phyloP scores from a whole-genome alignment of 2,888 invertebrate genomes.

The Conus canariensis region DNA sequence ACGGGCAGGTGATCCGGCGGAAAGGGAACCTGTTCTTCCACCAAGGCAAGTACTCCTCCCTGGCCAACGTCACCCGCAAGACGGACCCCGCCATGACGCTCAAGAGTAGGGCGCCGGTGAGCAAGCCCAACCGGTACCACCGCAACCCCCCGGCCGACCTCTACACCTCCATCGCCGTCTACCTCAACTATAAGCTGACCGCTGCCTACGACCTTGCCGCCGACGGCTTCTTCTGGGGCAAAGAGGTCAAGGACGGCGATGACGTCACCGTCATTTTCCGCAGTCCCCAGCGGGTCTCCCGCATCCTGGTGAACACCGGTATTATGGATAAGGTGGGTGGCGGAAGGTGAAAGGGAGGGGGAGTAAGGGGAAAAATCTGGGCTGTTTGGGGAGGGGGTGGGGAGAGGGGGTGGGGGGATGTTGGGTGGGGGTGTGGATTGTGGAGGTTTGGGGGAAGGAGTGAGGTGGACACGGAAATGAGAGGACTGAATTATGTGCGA shows the following conservation, averaged over 20 bases:
- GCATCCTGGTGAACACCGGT: constrained; percentile 59
- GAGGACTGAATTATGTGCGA: no score
- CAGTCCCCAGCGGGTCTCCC: constrained; percentile 54
- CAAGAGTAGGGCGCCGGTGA: not conserved
- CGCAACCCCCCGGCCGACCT: constrained; percentile 76
- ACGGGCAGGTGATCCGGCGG: constrained; percentile 7
- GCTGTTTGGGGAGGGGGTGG: not conserved
- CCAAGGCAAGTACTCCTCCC: constrained; percentile 41
- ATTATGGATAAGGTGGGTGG: not conserved
- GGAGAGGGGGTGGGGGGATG: not conserved
- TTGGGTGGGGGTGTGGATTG: not conserved
- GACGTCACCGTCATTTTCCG: constrained; percentile 55
- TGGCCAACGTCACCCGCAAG: constrained; percentile 20
- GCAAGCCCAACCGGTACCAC: not conserved
- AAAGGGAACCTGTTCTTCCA: constrained; percentile 35
- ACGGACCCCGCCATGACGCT: not conserved
- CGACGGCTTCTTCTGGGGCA: constrained; percentile 56
- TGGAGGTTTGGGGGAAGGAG: not conserved
- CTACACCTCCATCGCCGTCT: constrained; percentile 72
- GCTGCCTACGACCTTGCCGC: constrained; percentile 68
- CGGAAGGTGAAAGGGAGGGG: no score
- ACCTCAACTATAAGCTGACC: constrained; percentile 68
- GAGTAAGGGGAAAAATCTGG: not conserved
- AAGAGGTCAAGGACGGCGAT: constrained; percentile 45
- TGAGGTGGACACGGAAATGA: no score